Base-by-base conservation (phyloP, 2,797 vertebrate genomes). In the Epinephelus awoara region DNA sequence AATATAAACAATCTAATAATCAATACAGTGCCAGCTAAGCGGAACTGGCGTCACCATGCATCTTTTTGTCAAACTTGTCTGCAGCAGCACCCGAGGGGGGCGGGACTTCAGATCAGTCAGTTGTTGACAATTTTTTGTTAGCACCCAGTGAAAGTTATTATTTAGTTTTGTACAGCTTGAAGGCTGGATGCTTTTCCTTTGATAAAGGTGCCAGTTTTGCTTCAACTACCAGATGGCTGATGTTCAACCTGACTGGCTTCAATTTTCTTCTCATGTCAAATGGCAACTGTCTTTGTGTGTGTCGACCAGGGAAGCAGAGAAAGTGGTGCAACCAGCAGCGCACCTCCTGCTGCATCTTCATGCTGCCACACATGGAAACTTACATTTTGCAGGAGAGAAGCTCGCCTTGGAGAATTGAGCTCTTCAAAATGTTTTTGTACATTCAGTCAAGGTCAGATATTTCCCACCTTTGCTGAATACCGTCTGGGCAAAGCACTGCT, bases 401-500 rank as follows among this genome's bases (percentile, higher is more conserved):
- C n/a, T 62, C 42, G 2, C 29, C 47, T 18, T 25, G 29, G 38
- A 68, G 38, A 44, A 55, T 42, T 72, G 54, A 23, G 56, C 75
- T 67, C 49, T 74, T 82, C 5, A 79, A 75, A 74, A 67, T 69
- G 46, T 61, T 79, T 72, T 65, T 69, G 71, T 72, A 23, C 49
- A 80, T 77, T 21, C 38, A 75, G 71, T 80, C 82, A 79, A 74
- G 70, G 77, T 75, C 75, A 77, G 56, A 19, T 65, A 58, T 72
- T 79, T 47, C 34, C 44, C 19, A 61, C 58, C 83, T 80, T 67
- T 80, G 66, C 63, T 80, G 21, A 74, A 80, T 42, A 52, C 52
- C 76, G 72, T 80, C 59, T 67, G 64, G 62, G 40, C 47, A 55
- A 58, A 82, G 34, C 19, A 50, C 38, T 42, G 67, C 52, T 78